Conservation (phyloP, 2,888 invertebrate genomes). For the Drosophila macrospina region DNA sequence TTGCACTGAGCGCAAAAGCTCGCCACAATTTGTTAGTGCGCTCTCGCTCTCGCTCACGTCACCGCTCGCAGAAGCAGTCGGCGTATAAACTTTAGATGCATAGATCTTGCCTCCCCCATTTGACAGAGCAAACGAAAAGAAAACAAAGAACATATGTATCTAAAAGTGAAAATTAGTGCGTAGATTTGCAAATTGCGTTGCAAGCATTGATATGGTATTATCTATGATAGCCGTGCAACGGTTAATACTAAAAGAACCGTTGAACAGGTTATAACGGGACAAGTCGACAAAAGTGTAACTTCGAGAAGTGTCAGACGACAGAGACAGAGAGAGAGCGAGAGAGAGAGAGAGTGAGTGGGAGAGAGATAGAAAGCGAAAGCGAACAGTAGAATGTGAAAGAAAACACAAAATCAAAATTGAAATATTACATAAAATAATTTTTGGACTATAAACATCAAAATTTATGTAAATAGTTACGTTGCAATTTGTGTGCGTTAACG, state of each 20-base stretch:
- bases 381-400: too few relatives aligned
- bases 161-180: slow-evolving; percentile 50
- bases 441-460: slow-evolving; percentile 9
- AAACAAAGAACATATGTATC: slow-evolving; percentile 50
- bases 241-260: slow-evolving; percentile 12
- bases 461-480: slow-evolving; percentile 23
- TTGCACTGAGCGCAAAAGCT: slow-evolving; percentile 48
- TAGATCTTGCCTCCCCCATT: slow-evolving; percentile 34
- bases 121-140: slow-evolving; percentile 31
- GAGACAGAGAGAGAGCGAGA: background rate
- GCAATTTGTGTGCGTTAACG: slow-evolving; percentile 10
- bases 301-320: slow-evolving; percentile 7
- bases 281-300: background rate
- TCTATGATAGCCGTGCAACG: slow-evolving; percentile 6
- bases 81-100: slow-evolving; percentile 71
- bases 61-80: slow-evolving; percentile 7
- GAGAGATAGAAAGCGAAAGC: too few relatives aligned
- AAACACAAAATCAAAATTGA: slow-evolving; percentile 17
- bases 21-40: background rate
- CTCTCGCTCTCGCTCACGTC: slow-evolving; percentile 6
- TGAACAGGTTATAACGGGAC: slow-evolving; percentile 1
- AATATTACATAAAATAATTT: slow-evolving; percentile 43
- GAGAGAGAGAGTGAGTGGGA: background rate
- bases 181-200: slow-evolving; percentile 60
- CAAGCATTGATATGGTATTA: slow-evolving; percentile 12